These are phyloP conservation scores for Peribatodes rhomboidaria DNA, from an alignment of 2,888 invertebrate genomes.

Conservation along the genomic window DNA sequence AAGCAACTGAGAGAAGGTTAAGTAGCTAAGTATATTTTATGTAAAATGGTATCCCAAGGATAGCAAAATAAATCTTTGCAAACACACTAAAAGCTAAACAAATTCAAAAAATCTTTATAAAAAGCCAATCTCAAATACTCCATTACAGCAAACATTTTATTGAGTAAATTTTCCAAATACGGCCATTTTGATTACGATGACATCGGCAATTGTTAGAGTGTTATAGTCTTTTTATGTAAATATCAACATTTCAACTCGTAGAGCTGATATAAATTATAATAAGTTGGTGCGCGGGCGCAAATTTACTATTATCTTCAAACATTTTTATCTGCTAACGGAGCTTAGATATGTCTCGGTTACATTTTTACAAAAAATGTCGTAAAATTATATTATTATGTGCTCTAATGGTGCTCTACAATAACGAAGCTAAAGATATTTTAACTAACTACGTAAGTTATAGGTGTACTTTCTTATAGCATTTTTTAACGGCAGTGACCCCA, in stretches of 20 bases:
- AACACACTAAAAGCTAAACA: neutral
- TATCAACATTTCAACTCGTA: slow-evolving; percentile 62
- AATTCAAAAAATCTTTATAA: slow-evolving; percentile 10
- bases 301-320: slow-evolving; percentile 58
- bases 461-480: neutral
- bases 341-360: slow-evolving; percentile 49
- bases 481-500: neutral
- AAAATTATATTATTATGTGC: slow-evolving; percentile 26
- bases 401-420: neutral
- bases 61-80: neutral
- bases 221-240: slow-evolving; percentile 81
- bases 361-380: slow-evolving; percentile 45
- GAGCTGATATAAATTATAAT: slow-evolving; percentile 51
- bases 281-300: slow-evolving; percentile 67
- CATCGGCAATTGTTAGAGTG: slow-evolving; percentile 73
- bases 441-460: no score
- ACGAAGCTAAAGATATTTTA: neutral
- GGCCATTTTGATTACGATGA: slow-evolving; percentile 64
- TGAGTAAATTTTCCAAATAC: slow-evolving; percentile 64
- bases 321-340: slow-evolving; percentile 65
- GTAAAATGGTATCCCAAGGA: no score
- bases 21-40: no score
- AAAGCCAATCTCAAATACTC: slow-evolving; percentile 25
- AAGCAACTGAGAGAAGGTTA: neutral
- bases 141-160: slow-evolving; percentile 48